Evolutionary conservation across 2,113 vertebrate genomes (phyloP).

Genomic region (Corydoras sp.): DNA sequence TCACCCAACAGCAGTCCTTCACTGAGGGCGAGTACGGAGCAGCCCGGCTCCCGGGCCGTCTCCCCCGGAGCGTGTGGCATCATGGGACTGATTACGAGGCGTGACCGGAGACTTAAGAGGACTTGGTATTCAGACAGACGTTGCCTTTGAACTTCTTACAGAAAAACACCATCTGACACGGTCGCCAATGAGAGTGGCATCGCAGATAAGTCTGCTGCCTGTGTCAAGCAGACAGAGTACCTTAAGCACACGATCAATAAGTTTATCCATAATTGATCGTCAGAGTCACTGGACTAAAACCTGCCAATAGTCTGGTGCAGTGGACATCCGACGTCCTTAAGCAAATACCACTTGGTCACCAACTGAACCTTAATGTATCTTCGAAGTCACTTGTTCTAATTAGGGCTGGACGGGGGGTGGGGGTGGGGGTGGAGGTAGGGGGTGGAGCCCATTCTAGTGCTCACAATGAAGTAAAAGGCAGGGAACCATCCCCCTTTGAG

Average conservation of each 20-base stretch:
- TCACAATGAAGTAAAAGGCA: too few relatives aligned
- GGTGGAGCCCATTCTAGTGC: too few relatives aligned
- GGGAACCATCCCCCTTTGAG: too few relatives aligned
- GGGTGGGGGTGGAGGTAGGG: too few relatives aligned
- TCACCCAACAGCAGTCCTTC: neutral
- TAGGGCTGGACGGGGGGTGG: too few relatives aligned
- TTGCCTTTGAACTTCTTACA: too few relatives aligned
- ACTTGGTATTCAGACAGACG: too few relatives aligned
- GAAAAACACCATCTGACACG: neutral
- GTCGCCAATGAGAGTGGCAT: constrained; percentile 2
- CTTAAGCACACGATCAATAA: constrained; percentile 12
- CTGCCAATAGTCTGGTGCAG: neutral
- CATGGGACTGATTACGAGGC: neutral
- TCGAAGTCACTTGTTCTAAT: too few relatives aligned
- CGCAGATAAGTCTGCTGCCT: constrained; percentile 3
- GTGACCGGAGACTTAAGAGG: too few relatives aligned
- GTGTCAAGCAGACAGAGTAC: constrained; percentile 11
- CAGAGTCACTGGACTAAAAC: constrained; percentile 8
- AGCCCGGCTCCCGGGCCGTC: neutral
- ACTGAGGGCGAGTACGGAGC: neutral
- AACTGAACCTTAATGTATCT: too few relatives aligned
- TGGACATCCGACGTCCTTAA: too few relatives aligned
- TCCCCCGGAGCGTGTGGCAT: neutral
- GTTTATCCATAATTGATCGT: constrained; percentile 8
- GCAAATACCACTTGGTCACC: too few relatives aligned